Percentiles rank a stretch among this genome's conserved stretches.
Evolutionary conservation across 2,797 vertebrate species (phyloP).

Genomic region (Phylloscopus collybita): DNA sequence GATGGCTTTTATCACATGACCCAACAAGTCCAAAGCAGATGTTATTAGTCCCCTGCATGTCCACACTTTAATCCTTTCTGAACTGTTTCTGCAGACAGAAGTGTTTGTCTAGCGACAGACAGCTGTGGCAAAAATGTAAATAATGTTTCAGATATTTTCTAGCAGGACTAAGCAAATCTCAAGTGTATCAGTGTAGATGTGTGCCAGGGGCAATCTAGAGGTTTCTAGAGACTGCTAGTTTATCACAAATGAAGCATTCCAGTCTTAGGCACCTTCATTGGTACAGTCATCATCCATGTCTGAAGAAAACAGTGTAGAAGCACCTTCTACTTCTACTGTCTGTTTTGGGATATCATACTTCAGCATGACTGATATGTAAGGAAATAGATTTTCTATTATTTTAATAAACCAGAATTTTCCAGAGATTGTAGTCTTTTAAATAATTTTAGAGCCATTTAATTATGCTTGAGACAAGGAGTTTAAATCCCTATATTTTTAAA

Average conservation of each 20-base stretch:
- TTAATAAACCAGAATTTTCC: background rate
- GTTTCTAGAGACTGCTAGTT: background rate
- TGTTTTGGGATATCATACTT: background rate
- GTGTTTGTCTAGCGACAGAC: conserved; percentile 8
- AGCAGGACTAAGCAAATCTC: background rate
- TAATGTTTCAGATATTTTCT: background rate
- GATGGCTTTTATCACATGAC: background rate
- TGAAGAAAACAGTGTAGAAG: background rate
- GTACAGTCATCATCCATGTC: background rate
- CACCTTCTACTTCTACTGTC: background rate
- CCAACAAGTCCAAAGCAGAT: background rate
- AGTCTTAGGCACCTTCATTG: background rate
- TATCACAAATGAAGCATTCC: background rate
- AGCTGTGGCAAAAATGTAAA: conserved; percentile 23
- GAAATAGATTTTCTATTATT: background rate
- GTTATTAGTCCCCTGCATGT: background rate
- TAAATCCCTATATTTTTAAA: background rate
- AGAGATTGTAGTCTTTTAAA: background rate
- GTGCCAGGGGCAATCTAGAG: accelerated
- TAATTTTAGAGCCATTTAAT: background rate
- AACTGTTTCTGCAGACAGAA: background rate
- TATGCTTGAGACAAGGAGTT: background rate
- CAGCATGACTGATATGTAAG: background rate
- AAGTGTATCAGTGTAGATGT: background rate
- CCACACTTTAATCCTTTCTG: background rate